Evolutionary conservation across 2,797 vertebrate species (phyloP).

Genomic region (Kryptolebias ocellatus): DNA sequence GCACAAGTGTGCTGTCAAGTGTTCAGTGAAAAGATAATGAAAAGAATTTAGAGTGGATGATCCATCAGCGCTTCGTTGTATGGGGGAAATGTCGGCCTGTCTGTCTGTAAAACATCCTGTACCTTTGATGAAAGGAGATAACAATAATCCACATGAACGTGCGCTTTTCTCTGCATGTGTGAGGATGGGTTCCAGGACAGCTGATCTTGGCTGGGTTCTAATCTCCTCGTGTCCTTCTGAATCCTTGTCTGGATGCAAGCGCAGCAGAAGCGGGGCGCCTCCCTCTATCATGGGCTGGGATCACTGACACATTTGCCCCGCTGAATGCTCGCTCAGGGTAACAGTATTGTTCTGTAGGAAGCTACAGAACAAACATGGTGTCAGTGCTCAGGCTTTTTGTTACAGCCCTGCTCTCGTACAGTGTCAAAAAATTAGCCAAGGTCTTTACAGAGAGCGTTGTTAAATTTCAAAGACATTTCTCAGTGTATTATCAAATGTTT

Average conservation of each 20-base stretch:
- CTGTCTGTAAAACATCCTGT: slow-evolving; percentile 29
- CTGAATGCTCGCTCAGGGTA: slow-evolving; percentile 62
- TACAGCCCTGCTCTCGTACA: slow-evolving; percentile 37
- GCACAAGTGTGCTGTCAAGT: slow-evolving; percentile 41
- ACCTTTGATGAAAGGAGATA: slow-evolving; percentile 28
- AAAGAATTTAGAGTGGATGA: slow-evolving; percentile 35
- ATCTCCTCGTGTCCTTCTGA: slow-evolving; percentile 55
- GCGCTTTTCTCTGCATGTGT: not conserved
- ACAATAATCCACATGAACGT: slow-evolving; percentile 8
- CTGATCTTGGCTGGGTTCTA: slow-evolving; percentile 21
- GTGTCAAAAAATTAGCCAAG: slow-evolving; percentile 9
- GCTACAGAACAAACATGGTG: slow-evolving; percentile 40
- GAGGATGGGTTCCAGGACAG: slow-evolving; percentile 15
- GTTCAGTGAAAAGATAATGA: slow-evolving; percentile 33
- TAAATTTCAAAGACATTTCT: too few species aligned
- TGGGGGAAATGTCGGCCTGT: not conserved
- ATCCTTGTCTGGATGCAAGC: slow-evolving; percentile 68
- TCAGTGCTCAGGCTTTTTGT: slow-evolving; percentile 46
- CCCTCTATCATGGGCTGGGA: slow-evolving; percentile 48
- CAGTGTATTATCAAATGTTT: not conserved
- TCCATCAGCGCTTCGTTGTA: slow-evolving; percentile 13
- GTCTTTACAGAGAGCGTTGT: slow-evolving; percentile 1
- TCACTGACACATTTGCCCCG: slow-evolving; percentile 77
- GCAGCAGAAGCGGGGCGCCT: slow-evolving; percentile 68
- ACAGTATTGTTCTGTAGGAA: slow-evolving; percentile 32